Evolutionary conservation across 2,888 invertebrate genomes (phyloP).

Genomic region (Acanthosoma haemorrhoidale): DNA sequence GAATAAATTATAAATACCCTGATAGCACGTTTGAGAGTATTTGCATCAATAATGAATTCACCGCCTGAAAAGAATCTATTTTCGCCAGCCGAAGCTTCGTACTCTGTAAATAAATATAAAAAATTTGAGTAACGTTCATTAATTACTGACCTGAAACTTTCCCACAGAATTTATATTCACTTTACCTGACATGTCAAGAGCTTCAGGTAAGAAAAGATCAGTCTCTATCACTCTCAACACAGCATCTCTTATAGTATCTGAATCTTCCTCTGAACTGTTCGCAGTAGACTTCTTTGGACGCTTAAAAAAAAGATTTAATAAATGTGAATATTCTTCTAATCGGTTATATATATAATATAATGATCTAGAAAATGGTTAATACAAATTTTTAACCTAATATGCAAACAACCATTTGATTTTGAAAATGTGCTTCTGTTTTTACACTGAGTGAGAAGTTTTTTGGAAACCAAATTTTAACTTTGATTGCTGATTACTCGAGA

Average conservation of each 20-base stretch:
- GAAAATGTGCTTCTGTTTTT: no score
- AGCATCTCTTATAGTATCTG: constrained; percentile 16
- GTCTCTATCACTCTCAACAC: constrained; percentile 26
- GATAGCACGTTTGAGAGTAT: constrained; percentile 38
- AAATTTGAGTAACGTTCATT: not conserved
- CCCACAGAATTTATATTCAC: not conserved
- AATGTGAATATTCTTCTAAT: no score
- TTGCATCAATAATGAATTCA: constrained; percentile 40
- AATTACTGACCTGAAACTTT: not conserved
- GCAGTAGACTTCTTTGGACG: not conserved
- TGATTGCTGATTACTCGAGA: no score
- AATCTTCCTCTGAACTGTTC: constrained; percentile 8
- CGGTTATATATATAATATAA: no score
- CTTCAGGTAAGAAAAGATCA: constrained; percentile 13
- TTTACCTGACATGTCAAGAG: constrained; percentile 21
- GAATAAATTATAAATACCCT: constrained; percentile 33
- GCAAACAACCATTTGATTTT: no score
- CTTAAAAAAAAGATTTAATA: constrained; percentile 14
- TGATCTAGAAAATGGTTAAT: no score
- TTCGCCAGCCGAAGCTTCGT: constrained; percentile 32
- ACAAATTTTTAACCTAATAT: no score
- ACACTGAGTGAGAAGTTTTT: no score
- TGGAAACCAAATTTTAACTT: no score
- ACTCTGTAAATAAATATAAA: constrained; percentile 27
- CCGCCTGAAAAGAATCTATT: constrained; percentile 35